Percentiles rank a stretch among this genome's conserved stretches.
phyloP scores from a whole-genome alignment of 2,797 vertebrate species.

The Miichthys miiuy region DNA sequence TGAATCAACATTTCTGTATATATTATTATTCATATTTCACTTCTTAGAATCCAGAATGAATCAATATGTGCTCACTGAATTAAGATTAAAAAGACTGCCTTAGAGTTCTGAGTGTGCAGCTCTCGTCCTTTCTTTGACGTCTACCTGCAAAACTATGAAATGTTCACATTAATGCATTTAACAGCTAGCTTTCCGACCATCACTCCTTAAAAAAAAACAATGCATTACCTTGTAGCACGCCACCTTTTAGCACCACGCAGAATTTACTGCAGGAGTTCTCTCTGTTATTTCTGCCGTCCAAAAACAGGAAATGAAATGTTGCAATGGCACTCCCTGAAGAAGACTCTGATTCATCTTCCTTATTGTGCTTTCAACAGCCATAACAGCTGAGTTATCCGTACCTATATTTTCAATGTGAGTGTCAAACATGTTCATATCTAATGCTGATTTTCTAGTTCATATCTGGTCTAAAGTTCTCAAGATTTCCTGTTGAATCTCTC shows the following conservation, averaged over 20 bases:
- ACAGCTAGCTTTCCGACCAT: neutral
- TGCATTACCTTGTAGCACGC: neutral
- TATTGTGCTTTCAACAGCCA: neutral
- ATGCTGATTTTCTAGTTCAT: neutral
- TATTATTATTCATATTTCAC: neutral
- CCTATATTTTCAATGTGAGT: conserved; percentile 14
- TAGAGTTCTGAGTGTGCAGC: neutral
- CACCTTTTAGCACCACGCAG: conserved; percentile 8
- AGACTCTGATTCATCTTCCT: neutral
- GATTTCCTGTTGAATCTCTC: neutral
- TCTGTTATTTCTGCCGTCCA: conserved; percentile 24
- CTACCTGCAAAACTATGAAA: neutral
- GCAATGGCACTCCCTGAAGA: neutral
- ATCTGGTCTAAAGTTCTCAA: neutral
- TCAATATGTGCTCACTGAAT: neutral
- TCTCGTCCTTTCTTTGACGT: too few species aligned
- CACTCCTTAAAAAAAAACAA: neutral
- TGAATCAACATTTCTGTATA: neutral
- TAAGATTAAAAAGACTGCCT: neutral
- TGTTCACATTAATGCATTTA: neutral
- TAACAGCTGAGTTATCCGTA: neutral
- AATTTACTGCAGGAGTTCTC: conserved; percentile 1
- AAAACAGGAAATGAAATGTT: conserved; percentile 23
- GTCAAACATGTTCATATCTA: neutral
- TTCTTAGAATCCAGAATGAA: neutral